phyloP scores from a whole-genome alignment of 2,113 vertebrate genomes.

The Eptatretus burgeri region DNA sequence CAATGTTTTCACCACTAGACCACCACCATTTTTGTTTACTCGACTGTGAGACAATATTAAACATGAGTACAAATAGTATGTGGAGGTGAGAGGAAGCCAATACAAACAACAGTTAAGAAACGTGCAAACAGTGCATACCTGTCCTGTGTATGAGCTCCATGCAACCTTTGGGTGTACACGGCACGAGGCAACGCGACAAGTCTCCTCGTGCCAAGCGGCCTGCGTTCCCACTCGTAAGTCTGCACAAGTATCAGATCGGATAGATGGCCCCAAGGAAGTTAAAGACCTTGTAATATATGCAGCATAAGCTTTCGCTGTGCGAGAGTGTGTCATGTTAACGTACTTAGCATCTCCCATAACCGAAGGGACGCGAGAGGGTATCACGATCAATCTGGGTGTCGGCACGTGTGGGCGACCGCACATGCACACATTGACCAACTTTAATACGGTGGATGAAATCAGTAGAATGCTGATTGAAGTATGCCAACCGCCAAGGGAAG shows the following conservation, averaged over 20 bases:
- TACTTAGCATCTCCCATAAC: not conserved
- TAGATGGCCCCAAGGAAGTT: slow-evolving; percentile 1
- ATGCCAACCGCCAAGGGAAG: not conserved
- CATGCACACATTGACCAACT: not conserved
- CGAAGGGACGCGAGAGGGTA: not conserved
- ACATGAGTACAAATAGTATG: no score
- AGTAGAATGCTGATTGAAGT: not conserved
- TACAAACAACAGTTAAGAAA: not conserved
- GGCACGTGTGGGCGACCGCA: no score
- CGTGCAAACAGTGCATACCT: slow-evolving; percentile 17
- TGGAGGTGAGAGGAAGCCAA: not conserved
- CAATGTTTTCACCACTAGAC: not conserved
- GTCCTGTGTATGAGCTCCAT: slow-evolving; percentile 74
- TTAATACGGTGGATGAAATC: not conserved
- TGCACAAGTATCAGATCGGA: slow-evolving; percentile 15
- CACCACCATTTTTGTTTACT: not conserved
- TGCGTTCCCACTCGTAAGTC: slow-evolving; percentile 61
- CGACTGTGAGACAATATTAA: no score
- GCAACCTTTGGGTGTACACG: slow-evolving; percentile 84
- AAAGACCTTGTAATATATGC: slow-evolving; percentile 9
- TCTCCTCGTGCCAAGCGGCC: slow-evolving; percentile 81
- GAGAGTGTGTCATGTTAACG: not conserved
- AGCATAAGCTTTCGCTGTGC: not conserved
- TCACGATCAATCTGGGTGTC: slow-evolving; percentile 10
- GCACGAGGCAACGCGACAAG: slow-evolving; percentile 60